Base-by-base conservation (phyloP, 2,888 invertebrate species). In the Dascillus cervinus region DNA sequence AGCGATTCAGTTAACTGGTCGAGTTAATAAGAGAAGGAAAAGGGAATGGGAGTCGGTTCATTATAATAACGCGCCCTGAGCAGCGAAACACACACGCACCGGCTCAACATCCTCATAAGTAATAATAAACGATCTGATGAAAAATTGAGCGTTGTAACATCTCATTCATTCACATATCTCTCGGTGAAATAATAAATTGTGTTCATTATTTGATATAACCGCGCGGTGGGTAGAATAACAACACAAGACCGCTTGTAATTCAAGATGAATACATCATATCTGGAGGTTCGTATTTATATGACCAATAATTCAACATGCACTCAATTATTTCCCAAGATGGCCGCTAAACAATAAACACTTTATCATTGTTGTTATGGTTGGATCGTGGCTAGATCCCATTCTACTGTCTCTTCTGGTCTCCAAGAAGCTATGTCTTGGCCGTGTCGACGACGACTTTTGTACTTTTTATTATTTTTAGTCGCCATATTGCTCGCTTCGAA, bases 301-400 rank as follows among this genome's bases (percentile, higher is more conserved):
- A 19, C 27, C 30, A 39, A 37, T 39, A 39, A 41, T 28, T 36
- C 36, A 36, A 36, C 36, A 28, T 34, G 36, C 34, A 24, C 38
- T 41, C 41, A 39, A 41, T 41, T 41, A 41, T 41, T 40, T 39
- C 39, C 39, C 38, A 41, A 41, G 39, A 41, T 41, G 39, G 39
- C 38, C 33, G 39, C 31, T 34, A n/a, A 34, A 41, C 37, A 38
- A 41, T 38, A 41, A 44, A 45, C 43, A 39, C 39, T 46, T 42
- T 39, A 44, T 49, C 44, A 47, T 48, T 48, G 47, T 46, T 34
- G 43, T 43, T 43, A 49, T 45, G 44, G 47, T 36, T 44, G 49
- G 50, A 52, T 59, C 59, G 59, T 59, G 59, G 54, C 52, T 49
- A 43, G 44, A 50, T 52, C 50, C 59, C 56, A 60, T 60, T 60